Base-by-base conservation (phyloP, 1,140 invertebrate genomes). In the Oncopodura yosiiana region DNA sequence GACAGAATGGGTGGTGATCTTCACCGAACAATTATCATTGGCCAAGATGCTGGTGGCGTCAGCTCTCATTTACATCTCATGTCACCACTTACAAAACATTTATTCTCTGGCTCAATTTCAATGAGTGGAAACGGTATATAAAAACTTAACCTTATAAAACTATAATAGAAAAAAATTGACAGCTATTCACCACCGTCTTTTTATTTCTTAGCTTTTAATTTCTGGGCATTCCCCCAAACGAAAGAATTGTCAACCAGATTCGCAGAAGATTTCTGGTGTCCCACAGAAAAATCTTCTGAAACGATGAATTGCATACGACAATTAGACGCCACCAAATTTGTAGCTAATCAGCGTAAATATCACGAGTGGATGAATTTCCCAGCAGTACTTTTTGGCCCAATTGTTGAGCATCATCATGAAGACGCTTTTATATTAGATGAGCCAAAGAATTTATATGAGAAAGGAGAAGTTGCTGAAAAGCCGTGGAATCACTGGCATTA, bases 1-100 rank as follows among this genome's bases (percentile, higher is more conserved):
- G 76, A 77, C 48, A 77, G 73, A 56, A 96, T 97, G 68, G 87
- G 91, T 66, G 94, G 93, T 1, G 86, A 96, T 58, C 39, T 45
- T 39, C 27, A 42, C 11, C 24, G 39, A 51, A 51, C 41, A 18
- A 34, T 42, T 41, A 30, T 51, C 26, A 26, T 51, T 12, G 49
- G 49, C 30, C 49, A 51, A 42, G 37, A 39, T 27, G 54, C 54
- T 2, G 54, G 54, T 1, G 54, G 54, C 14, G 54, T 56, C 1
- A 2, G 34, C 6, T 12, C 48, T 8, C 54, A 56, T 50, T 29
- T 56, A 23, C 53, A 55, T 29, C 32, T 55, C 36, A 55, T 55
- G 53, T 49, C 44, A 30, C 53, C 53, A 11, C 30, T 55, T 8
- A 55, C 53, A 4, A 54, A 38, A 49, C 32, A 23, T 49, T 24